These are phyloP conservation scores for Caerostris darwini DNA, from an alignment of 1,140 invertebrate species.

Conservation along the genomic window DNA sequence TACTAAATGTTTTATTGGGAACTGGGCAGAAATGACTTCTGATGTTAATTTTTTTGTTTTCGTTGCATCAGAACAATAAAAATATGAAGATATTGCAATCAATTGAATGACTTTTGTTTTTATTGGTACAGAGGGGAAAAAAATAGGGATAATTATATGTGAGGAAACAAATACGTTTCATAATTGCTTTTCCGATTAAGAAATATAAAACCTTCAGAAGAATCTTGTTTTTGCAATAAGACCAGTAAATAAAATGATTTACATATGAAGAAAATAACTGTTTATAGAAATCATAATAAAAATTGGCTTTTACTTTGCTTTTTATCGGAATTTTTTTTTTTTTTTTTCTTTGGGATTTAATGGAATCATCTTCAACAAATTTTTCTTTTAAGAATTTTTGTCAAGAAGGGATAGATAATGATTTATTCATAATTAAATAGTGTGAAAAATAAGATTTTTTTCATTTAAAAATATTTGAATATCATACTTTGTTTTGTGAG, in stretches of 20 bases:
- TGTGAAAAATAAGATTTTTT: no score
- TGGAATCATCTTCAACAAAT: no score
- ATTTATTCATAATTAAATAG: no score
- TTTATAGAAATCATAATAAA: background rate
- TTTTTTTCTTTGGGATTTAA: no score
- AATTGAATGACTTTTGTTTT: constrained; percentile 2
- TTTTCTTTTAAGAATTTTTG: no score
- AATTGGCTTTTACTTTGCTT: no score
- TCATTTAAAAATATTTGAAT: no score
- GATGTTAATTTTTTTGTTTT: background rate
- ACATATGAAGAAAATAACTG: background rate
- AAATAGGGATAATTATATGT: constrained; percentile 40
- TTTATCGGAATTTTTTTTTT: no score
- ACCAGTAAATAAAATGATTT: constrained; percentile 2
- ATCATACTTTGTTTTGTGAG: no score
- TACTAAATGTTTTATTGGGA: background rate
- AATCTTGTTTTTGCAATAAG: background rate
- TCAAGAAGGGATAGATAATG: no score
- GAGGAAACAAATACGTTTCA: background rate
- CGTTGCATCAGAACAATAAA: background rate
- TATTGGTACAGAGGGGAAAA: background rate
- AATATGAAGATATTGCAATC: background rate
- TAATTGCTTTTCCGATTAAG: constrained; percentile 67
- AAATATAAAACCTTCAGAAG: constrained; percentile 15
- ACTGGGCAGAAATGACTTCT: background rate